Conservation (phyloP, 2,113 vertebrate species). For the Plecotus auritus region DNA sequence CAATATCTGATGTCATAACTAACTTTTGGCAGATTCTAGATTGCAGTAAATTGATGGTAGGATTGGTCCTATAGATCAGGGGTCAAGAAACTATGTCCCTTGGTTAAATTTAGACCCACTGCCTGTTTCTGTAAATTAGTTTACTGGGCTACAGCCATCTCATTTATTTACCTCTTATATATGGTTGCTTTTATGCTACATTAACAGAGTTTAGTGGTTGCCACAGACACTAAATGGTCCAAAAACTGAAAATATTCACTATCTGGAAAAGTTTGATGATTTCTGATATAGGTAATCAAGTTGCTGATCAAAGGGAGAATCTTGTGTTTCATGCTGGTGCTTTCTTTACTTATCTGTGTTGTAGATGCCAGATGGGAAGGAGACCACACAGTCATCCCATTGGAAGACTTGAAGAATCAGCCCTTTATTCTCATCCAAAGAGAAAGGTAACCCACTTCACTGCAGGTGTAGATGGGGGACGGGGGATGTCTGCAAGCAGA, state of each 20-base stretch:
- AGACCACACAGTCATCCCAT: not conserved
- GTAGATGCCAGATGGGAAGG: not conserved
- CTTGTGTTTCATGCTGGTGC: not conserved
- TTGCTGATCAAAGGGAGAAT: not conserved
- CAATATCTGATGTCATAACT: slow-evolving; percentile 25
- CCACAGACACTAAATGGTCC: not conserved
- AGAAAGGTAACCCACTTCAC: not conserved
- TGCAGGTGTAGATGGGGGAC: fast-evolving
- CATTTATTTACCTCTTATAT: not conserved
- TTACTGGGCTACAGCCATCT: not conserved
- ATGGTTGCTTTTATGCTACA: not conserved
- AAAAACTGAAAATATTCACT: not conserved
- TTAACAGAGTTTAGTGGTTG: not conserved
- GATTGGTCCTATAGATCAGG: not conserved
- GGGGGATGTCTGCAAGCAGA: not conserved
- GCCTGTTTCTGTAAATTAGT: not conserved
- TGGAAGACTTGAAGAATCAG: not conserved
- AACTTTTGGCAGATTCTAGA: slow-evolving; percentile 23
- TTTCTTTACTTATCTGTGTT: not conserved
- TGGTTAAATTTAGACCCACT: not conserved
- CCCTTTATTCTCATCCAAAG: not conserved
- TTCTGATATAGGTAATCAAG: not conserved
- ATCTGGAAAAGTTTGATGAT: not conserved
- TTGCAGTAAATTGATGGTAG: not conserved
- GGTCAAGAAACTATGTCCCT: not conserved